phyloP scores from a whole-genome alignment of 2,797 vertebrate species.

The Synaphobranchus kaupii region DNA sequence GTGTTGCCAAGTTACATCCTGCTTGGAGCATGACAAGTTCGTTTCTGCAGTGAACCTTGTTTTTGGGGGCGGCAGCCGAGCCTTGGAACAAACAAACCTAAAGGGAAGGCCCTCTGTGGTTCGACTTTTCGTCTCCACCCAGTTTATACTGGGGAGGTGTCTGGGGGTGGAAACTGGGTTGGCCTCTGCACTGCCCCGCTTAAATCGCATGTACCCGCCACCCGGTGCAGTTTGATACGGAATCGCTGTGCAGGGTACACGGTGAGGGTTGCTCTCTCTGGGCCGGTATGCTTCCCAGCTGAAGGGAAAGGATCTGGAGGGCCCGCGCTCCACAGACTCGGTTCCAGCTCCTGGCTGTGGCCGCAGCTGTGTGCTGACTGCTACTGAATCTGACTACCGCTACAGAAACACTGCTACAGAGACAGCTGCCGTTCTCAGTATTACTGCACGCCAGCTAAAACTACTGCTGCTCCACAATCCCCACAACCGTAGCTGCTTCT shows the following conservation, averaged over 20 bases:
- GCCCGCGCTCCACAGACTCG: neutral
- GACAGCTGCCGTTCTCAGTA: neutral
- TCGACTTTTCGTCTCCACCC: neutral
- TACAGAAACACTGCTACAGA: neutral
- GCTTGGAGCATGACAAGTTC: neutral
- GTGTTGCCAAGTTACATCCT: neutral
- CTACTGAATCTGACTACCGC: neutral
- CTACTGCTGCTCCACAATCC: neutral
- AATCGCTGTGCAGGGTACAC: neutral
- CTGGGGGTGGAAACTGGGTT: neutral
- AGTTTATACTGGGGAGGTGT: neutral
- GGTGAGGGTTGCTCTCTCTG: neutral
- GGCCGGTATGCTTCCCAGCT: neutral
- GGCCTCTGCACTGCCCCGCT: neutral
- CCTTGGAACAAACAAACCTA: neutral
- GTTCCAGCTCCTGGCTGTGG: neutral
- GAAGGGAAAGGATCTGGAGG: neutral
- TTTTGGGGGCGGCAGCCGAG: neutral
- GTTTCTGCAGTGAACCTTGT: neutral
- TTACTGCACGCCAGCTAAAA: neutral
- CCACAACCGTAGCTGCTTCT: neutral
- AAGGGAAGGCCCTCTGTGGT: neutral
- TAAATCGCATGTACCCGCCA: neutral
- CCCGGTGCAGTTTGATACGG: neutral
- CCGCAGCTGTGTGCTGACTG: neutral